These are phyloP conservation scores for Leptopterna dolabrata DNA, from an alignment of 2,888 invertebrate genomes.

Conservation along the genomic window DNA sequence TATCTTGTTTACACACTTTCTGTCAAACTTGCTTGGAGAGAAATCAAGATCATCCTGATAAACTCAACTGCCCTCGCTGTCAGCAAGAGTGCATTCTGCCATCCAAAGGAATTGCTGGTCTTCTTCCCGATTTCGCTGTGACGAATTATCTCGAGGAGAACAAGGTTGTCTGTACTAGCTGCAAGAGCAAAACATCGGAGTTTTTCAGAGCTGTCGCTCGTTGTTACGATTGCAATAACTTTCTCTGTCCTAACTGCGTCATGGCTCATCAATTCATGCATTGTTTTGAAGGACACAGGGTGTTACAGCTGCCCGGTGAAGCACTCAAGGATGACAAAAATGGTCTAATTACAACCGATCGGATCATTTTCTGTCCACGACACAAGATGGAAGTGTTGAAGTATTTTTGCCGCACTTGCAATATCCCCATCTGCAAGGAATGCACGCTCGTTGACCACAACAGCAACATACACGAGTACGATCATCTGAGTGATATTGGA, in stretches of 20 bases:
- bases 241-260: slow-evolving; percentile 96
- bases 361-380: slow-evolving; percentile 81
- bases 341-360: slow-evolving; percentile 66
- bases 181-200: slow-evolving; percentile 93
- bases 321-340: slow-evolving; percentile 68
- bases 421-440: slow-evolving; percentile 93
- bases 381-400: slow-evolving; percentile 92
- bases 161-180: slow-evolving; percentile 85
- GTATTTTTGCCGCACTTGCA: slow-evolving; percentile 94
- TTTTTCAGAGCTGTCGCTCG: slow-evolving; percentile 81
- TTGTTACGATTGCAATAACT: slow-evolving; percentile 96
- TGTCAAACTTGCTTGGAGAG: slow-evolving; percentile 86
- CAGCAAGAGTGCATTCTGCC: slow-evolving; percentile 69
- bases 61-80: slow-evolving; percentile 81
- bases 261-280: slow-evolving; percentile 99
- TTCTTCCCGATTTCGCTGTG: slow-evolving; percentile 76
- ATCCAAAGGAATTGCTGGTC: slow-evolving; percentile 73
- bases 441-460: slow-evolving; percentile 92
- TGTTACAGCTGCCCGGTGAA: slow-evolving; percentile 71
- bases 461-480: slow-evolving; percentile 84
- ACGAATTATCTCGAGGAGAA: slow-evolving; percentile 65
- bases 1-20: slow-evolving; percentile 86
- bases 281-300: slow-evolving; percentile 96
- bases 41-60: slow-evolving; percentile 76
- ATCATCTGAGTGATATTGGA: slow-evolving; percentile 84